Evolutionary conservation across 1,140 invertebrate species (phyloP), one percentile per base, ranked within the genome.

Genomic region (Philotrypesis tridentata): DNA sequence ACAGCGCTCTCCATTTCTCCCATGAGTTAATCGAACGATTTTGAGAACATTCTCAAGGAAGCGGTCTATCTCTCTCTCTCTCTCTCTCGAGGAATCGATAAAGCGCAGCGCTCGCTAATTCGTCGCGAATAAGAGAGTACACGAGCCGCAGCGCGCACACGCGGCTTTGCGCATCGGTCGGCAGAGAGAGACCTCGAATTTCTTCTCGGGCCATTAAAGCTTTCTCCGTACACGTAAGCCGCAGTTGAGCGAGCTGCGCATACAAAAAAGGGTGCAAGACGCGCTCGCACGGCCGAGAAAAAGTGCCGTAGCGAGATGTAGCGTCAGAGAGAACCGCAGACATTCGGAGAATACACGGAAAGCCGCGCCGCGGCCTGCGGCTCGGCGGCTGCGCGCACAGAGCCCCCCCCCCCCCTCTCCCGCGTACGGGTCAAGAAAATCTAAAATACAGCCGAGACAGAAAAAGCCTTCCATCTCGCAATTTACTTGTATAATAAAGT

Each of bases 141-240:
- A 11, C 29, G 29, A 1, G n/a, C 17, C 31, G 5, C 12, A 11
- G 37, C 37, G 7, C 70, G 5, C 37, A 48, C 70, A n/a, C 37
- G 23, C 70, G 8, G n/a, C n/a, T n/a, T n/a, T n/a, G n/a, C n/a
- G n/a, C n/a, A n/a, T n/a, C 60, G 17, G 3, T 23, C 5, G 14
- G 23, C 60, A n/a, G 17, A 12, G 33, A 17, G 70, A 31, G 70
- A 72, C 8, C 33, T 72, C 70, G 70, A 72, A 72, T 43, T 40
- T 72, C 70, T 72, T 23, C 23, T 48, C 70, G 17, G 29, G 48
- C 25, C 70, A 72, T 72, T 72, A 72, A 65, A 72, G 70, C 70
- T 72, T 72, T 72, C 70, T 72, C 70, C 40, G 33, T 27, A 48
- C 63, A 31, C 33, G 37, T 40, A 40, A 72, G 33, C 33, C 9